Evolutionary conservation across 2,113 vertebrate species (phyloP).

Genomic region (Erinaceus europaeus): DNA sequence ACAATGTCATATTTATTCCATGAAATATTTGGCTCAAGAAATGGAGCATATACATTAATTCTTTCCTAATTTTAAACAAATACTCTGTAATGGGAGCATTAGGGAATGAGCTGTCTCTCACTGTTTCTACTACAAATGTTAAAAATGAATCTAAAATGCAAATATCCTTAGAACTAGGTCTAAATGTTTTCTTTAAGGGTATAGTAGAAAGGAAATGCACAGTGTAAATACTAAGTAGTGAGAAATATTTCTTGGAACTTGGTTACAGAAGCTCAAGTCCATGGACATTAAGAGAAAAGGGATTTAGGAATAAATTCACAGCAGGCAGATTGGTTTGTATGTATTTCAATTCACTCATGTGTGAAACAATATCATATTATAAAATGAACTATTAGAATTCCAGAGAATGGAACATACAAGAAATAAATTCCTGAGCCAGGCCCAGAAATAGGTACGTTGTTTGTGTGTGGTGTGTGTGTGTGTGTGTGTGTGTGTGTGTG

Average conservation of each 20-base stretch:
- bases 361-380: slow-evolving; percentile 83
- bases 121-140: slow-evolving; percentile 55
- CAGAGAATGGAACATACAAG: slow-evolving; percentile 79
- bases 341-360: slow-evolving; percentile 82
- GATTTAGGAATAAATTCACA: slow-evolving; percentile 77
- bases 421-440: slow-evolving; percentile 70
- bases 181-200: slow-evolving; percentile 53
- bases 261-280: slow-evolving; percentile 64
- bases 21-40: slow-evolving; percentile 21
- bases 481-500: not conserved
- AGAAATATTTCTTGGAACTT: slow-evolving; percentile 58
- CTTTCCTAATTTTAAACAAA: slow-evolving; percentile 50
- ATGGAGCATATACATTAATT: slow-evolving; percentile 21
- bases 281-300: slow-evolving; percentile 75
- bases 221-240: slow-evolving; percentile 53
- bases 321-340: slow-evolving; percentile 72
- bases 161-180: slow-evolving; percentile 65
- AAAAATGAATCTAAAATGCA: slow-evolving; percentile 66
- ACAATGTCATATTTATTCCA: not conserved
- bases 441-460: not conserved
- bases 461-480: not conserved
- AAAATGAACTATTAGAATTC: slow-evolving; percentile 80
- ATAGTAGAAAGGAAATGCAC: slow-evolving; percentile 7
- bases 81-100: slow-evolving; percentile 35
- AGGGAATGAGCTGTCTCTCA: slow-evolving; percentile 29